Conservation (phyloP, 2,888 invertebrate genomes). For the Zonitis immaculata region DNA sequence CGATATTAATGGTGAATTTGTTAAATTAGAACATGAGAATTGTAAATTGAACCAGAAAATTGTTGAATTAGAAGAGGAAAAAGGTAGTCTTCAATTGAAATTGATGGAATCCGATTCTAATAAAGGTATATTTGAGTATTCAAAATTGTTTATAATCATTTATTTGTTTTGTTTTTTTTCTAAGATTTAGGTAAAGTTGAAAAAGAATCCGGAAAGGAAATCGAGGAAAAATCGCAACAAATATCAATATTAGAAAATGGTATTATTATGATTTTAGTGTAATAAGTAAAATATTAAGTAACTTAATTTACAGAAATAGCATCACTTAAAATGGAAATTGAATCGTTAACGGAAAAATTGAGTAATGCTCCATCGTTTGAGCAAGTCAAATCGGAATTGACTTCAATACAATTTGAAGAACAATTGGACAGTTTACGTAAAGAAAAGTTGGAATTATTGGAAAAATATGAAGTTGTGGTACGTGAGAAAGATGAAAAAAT, state of each 20-base stretch:
- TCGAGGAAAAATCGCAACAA: conserved; percentile 21
- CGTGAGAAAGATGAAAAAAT: conserved; percentile 55
- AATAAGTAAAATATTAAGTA: neutral
- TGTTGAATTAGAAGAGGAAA: conserved; percentile 77
- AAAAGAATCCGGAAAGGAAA: conserved; percentile 34
- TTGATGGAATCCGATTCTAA: conserved; percentile 75
- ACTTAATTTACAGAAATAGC: conserved; percentile 51
- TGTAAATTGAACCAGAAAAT: conserved; percentile 67
- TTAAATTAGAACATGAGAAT: conserved; percentile 59
- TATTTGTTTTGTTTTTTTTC: too few relatives aligned
- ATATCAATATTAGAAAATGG: conserved; percentile 36
- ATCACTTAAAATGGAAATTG: conserved; percentile 58
- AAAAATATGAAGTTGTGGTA: conserved; percentile 52
- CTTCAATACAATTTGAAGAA: conserved; percentile 74
- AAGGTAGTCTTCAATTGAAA: conserved; percentile 83
- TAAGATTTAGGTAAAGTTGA: conserved; percentile 22
- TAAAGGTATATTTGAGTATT: conserved; percentile 51
- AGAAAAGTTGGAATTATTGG: conserved; percentile 51
- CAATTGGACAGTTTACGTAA: conserved; percentile 57
- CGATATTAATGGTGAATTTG: conserved; percentile 64
- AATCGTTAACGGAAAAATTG: conserved; percentile 57
- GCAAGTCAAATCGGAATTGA: conserved; percentile 74
- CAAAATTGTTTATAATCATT: too few relatives aligned
- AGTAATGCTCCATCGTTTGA: conserved; percentile 60
- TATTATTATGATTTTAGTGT: conserved; percentile 19